Evolutionary conservation across 2,113 vertebrate species (phyloP), one percentile per base, ranked within the genome.

Genomic region (Macaca mulatta): DNA sequence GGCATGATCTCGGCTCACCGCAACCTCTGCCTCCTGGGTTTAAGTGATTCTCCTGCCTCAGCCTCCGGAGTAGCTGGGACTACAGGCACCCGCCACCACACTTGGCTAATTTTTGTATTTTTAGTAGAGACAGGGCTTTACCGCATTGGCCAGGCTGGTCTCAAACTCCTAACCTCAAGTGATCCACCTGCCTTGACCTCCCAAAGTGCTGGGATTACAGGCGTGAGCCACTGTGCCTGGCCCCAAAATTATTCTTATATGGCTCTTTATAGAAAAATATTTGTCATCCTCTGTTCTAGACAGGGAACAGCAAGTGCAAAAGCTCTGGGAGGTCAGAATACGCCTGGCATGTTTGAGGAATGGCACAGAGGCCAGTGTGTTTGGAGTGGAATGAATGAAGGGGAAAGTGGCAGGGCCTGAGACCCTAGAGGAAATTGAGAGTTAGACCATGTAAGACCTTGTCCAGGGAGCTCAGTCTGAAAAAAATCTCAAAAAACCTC

Each of bases 81-180:
- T 30, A 64, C 12, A 64, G 61, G 61, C 12, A 30, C 61, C 2
- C 0, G 0, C 61, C 27, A 32, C 61, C 27, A 64, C 0, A 12
- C 5, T 6, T 14, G 12, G 12, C 61, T 64, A 64, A 64, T 14
- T 64, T 64, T 30, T 64, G 27, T 64, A 64, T 64, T 64, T 64
- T 64, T 30, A 32, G 61, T 30, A 32, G 61, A 64, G 27, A 32
- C 13, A 0, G 61, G 12, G 27, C 13, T 64, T 64, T 5, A 32
- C 6, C 12, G 2, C 2, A 4, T 64, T 32, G 2, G 5, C 27
- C 61, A 64, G 61, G 27, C 5, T 64, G 27, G 61, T 64, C 5
- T 64, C 27, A 32, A 64, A 64, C 12, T 30, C 61, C 61, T 30
- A 30, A 64, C 61, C 12, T 64, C 61, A 64, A 64, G 27, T 64